Evolutionary conservation across 2,797 vertebrate species (phyloP).

Genomic region (Pagetopsis macropterus): DNA sequence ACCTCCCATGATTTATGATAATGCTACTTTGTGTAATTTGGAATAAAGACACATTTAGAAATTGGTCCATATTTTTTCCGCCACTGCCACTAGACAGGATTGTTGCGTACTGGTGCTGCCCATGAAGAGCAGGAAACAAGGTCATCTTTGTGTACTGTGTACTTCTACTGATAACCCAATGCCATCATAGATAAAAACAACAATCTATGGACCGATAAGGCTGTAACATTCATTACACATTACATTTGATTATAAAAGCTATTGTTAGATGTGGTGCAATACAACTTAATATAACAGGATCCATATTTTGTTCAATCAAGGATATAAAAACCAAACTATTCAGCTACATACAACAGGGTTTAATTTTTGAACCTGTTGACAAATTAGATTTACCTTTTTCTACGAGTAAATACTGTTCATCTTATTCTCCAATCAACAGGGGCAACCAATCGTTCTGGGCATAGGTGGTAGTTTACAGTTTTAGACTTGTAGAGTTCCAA

Average conservation of each 20-base stretch:
- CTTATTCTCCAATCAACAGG: no score
- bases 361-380: not conserved
- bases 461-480: no score
- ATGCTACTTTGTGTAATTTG: not conserved
- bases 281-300: not conserved
- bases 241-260: constrained; percentile 3
- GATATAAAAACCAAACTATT: not conserved
- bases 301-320: not conserved
- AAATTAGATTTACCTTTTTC: not conserved
- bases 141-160: not conserved
- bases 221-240: not conserved
- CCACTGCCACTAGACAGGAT: not conserved
- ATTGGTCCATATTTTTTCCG: not conserved
- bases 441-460: no score
- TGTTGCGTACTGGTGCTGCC: not conserved
- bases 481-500: no score
- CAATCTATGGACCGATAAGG: not conserved
- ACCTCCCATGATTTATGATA: constrained; percentile 3
- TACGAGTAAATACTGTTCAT: not conserved
- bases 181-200: not conserved
- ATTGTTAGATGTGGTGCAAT: not conserved
- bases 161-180: not conserved
- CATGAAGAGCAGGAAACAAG: not conserved
- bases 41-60: not conserved
- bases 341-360: not conserved